phyloP scores from a whole-genome alignment of 2,113 vertebrate species.

The Muntiacus muntjak region DNA sequence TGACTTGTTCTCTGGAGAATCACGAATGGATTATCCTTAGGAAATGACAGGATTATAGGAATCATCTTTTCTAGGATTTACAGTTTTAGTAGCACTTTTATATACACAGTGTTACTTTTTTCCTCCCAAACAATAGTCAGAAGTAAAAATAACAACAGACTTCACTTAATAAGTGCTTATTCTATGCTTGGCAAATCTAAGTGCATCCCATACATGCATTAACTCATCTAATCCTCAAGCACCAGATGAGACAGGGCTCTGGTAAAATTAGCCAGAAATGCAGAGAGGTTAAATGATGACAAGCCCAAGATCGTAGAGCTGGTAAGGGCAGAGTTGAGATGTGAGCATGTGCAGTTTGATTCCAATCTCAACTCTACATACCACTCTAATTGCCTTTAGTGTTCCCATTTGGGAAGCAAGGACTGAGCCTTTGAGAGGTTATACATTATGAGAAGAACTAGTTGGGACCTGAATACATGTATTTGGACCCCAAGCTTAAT shows the following conservation, averaged over 20 bases:
- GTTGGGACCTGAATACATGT: not conserved
- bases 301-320: not conserved
- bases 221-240: slow-evolving; percentile 3
- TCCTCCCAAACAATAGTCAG: not conserved
- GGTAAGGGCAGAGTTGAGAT: not conserved
- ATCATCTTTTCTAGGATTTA: slow-evolving; percentile 34
- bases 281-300: not conserved
- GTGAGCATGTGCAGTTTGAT: not conserved
- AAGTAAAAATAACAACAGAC: slow-evolving; percentile 25
- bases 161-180: not conserved
- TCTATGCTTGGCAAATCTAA: not conserved
- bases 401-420: not conserved
- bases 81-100: not conserved
- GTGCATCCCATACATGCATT: not conserved
- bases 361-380: not conserved
- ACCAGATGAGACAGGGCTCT: not conserved
- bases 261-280: slow-evolving; percentile 24
- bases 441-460: not conserved
- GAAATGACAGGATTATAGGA: slow-evolving; percentile 1
- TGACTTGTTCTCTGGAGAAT: slow-evolving; percentile 30
- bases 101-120: slow-evolving; percentile 1
- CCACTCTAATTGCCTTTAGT: not conserved
- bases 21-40: not conserved
- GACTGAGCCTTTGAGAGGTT: not conserved
- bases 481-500: not conserved